Conservation (phyloP, 2,797 vertebrate genomes). For the Gymnoscopelus microlampas region DNA sequence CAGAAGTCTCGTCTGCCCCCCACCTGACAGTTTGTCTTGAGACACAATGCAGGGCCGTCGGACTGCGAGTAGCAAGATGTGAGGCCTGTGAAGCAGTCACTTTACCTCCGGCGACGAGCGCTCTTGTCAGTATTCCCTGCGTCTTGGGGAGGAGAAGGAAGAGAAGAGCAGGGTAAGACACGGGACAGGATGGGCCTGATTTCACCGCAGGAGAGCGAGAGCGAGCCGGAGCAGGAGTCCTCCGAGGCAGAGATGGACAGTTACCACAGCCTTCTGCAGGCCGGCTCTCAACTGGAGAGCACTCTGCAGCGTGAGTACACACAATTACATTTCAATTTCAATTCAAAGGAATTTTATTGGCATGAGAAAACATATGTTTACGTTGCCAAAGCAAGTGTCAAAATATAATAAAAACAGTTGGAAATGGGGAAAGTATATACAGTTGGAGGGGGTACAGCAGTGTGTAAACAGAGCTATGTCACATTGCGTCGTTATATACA, state of each 20-base stretch:
- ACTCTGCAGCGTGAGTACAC: constrained; percentile 86
- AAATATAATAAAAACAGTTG: too few species aligned
- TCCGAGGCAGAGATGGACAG: constrained; percentile 85
- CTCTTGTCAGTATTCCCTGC: constrained; percentile 5
- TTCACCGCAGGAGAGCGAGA: constrained; percentile 73
- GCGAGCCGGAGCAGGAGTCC: constrained; percentile 64
- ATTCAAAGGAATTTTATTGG: too few species aligned
- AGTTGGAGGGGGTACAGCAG: too few species aligned
- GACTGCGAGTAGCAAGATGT: constrained; percentile 63
- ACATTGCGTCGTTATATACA: too few species aligned
- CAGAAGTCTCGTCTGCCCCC: constrained; percentile 20
- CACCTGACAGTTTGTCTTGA: constrained; percentile 5
- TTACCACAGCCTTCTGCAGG: constrained; percentile 87
- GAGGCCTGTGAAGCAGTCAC: constrained; percentile 52
- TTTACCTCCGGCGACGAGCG: constrained; percentile 15
- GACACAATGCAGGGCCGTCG: constrained; percentile 28
- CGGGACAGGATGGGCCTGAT: constrained; percentile 75
- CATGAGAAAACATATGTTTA: too few species aligned
- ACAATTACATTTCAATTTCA: too few species aligned
- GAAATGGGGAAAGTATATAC: too few species aligned
- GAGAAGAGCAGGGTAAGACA: constrained; percentile 16
- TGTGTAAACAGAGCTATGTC: too few species aligned
- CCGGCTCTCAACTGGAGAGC: constrained; percentile 85
- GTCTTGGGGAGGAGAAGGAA: constrained; percentile 20
- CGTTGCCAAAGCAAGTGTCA: too few species aligned